Conservation (phyloP, 2,113 vertebrate species). For the Aptenodytes forsteri region DNA sequence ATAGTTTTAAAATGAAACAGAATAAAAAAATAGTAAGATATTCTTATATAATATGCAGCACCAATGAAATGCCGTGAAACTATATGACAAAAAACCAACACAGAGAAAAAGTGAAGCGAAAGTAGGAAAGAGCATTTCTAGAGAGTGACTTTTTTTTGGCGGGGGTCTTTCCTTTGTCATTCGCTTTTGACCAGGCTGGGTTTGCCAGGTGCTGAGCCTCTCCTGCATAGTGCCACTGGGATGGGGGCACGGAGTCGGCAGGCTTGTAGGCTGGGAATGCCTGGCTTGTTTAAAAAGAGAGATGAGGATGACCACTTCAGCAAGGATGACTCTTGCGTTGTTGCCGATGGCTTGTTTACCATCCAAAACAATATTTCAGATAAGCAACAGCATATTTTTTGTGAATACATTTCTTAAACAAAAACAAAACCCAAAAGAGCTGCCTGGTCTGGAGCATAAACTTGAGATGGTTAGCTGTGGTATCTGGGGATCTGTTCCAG, state of each 20-base stretch:
- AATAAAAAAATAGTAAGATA: background rate
- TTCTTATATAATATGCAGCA: background rate
- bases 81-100: background rate
- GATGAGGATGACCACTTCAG: background rate
- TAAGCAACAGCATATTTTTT: background rate
- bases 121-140: background rate
- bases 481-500: background rate
- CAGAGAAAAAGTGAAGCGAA: background rate
- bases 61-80: background rate
- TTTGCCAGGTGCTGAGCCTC: background rate
- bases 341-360: background rate
- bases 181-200: background rate
- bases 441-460: background rate
- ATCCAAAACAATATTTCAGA: background rate
- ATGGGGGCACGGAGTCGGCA: background rate
- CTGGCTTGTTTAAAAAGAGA: background rate
- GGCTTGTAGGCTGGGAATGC: background rate
- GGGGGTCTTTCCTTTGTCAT: background rate
- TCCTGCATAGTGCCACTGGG: background rate
- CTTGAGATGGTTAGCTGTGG: background rate
- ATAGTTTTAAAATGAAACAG: slow-evolving; percentile 53
- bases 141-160: background rate
- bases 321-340: background rate
- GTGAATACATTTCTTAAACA: background rate
- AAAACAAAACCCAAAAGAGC: background rate